A percentile compares a stretch with the other conserved stretches of the same genome.
Conservation (phyloP, 2,797 vertebrate species). For the Salarias fasciatus region DNA sequence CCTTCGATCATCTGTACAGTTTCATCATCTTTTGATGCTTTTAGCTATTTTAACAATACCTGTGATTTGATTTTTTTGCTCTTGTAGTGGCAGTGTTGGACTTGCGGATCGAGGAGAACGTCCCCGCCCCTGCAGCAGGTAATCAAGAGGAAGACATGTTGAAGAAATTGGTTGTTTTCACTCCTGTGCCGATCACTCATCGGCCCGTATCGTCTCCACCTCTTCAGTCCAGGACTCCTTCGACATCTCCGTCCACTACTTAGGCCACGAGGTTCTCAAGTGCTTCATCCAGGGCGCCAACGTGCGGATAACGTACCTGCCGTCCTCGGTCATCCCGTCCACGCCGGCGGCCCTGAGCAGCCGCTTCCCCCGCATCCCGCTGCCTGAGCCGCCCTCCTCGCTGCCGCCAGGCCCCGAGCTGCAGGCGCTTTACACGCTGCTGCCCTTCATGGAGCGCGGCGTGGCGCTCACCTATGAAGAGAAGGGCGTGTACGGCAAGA, state of each 20-base stretch:
- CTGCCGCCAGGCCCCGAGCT: conserved; percentile 65
- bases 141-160: conserved; percentile 3
- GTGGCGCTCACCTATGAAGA: conserved; percentile 82
- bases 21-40: too few relatives aligned
- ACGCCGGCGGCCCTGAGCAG: conserved; percentile 18
- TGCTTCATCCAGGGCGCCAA: conserved; percentile 77
- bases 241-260: conserved; percentile 80
- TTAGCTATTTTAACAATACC: too few relatives aligned
- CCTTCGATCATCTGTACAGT: too few relatives aligned
- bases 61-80: too few relatives aligned
- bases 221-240: conserved; percentile 80
- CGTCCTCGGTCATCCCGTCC: conserved; percentile 63
- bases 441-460: conserved; percentile 84
- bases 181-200: too few relatives aligned
- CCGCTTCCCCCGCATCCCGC: conserved; percentile 70
- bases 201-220: background rate
- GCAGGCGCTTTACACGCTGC: conserved; percentile 73
- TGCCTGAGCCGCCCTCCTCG: conserved; percentile 75
- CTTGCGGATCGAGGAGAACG: conserved; percentile 77
- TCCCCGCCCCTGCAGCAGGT: conserved; percentile 53
- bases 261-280: conserved; percentile 76
- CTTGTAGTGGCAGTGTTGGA: conserved; percentile 49
- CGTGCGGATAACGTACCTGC: conserved; percentile 72
- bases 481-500: conserved; percentile 83
- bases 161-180: too few relatives aligned